phyloP scores from a whole-genome alignment of 2,797 vertebrate genomes.

The Smutsia temminckii region DNA sequence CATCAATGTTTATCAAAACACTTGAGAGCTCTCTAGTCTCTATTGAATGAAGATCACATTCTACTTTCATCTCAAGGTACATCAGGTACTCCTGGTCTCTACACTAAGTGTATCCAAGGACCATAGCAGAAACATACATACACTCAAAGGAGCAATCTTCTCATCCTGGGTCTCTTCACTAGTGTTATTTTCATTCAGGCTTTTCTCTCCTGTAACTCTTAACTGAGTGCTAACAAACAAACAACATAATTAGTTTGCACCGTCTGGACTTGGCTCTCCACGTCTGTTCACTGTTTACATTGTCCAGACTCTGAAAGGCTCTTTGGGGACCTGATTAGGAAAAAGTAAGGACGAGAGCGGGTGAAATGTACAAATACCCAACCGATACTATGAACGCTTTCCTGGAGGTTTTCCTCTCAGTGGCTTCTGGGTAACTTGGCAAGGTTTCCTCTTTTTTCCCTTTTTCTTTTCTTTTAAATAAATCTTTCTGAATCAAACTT shows the following conservation, averaged over 20 bases:
- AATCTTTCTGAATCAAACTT: neutral
- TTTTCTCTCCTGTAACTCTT: constrained; percentile 12
- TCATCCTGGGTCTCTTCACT: constrained; percentile 47
- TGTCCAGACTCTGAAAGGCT: neutral
- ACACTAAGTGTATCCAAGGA: neutral
- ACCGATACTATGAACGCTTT: neutral
- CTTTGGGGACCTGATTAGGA: neutral
- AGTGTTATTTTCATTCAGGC: neutral
- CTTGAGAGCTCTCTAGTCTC: neutral
- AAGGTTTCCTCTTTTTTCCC: neutral
- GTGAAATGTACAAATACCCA: neutral
- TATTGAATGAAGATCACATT: neutral
- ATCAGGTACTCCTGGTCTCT: neutral
- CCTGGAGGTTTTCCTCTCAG: neutral
- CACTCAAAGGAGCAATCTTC: constrained; percentile 34
- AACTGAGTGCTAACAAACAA: constrained; percentile 70
- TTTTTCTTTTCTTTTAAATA: neutral
- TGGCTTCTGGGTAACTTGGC: neutral
- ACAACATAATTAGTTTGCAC: constrained; percentile 42
- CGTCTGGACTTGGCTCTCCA: neutral
- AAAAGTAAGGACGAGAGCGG: neutral
- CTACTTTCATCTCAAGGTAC: neutral
- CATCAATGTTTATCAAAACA: neutral
- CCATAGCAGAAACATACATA: constrained; percentile 62
- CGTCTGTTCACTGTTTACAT: neutral